Evolutionary conservation across 2,888 invertebrate genomes (phyloP).

Genomic region (Protodeltote pygarga): DNA sequence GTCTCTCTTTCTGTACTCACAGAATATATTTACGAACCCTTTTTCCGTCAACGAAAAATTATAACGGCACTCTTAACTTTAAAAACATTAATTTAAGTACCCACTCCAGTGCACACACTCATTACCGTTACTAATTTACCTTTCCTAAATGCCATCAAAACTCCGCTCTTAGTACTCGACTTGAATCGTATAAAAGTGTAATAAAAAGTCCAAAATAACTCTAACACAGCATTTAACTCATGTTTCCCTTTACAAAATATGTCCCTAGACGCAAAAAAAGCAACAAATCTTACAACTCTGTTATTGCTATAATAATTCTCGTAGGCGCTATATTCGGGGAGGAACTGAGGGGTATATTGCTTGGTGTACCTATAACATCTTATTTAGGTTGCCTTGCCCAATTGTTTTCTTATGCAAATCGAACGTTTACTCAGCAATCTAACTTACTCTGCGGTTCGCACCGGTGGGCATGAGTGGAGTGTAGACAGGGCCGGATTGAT

Average conservation of each 20-base stretch:
- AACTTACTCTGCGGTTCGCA: conserved; percentile 42
- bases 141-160: conserved; percentile 15
- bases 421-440: conserved; percentile 58
- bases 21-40: no score
- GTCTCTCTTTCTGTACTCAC: no score
- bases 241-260: conserved; percentile 23
- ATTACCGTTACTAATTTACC: conserved; percentile 10
- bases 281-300: conserved; percentile 24
- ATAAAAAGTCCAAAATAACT: conserved; percentile 21
- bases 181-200: conserved; percentile 26
- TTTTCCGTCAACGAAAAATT: no score
- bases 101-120: no score
- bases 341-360: conserved; percentile 27
- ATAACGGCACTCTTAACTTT: no score
- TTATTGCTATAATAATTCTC: conserved; percentile 40
- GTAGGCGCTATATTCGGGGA: conserved; percentile 26
- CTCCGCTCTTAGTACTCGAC: conserved; percentile 12
- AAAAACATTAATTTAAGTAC: no score
- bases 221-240: conserved; percentile 16
- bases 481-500: conserved; percentile 21
- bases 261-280: conserved; percentile 37
- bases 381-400: conserved; percentile 37
- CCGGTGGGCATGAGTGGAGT: conserved; percentile 34
- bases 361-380: conserved; percentile 25
- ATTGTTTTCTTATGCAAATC: conserved; percentile 77